phyloP scores from a whole-genome alignment of 1,140 invertebrate species.

The Ips typographus region DNA sequence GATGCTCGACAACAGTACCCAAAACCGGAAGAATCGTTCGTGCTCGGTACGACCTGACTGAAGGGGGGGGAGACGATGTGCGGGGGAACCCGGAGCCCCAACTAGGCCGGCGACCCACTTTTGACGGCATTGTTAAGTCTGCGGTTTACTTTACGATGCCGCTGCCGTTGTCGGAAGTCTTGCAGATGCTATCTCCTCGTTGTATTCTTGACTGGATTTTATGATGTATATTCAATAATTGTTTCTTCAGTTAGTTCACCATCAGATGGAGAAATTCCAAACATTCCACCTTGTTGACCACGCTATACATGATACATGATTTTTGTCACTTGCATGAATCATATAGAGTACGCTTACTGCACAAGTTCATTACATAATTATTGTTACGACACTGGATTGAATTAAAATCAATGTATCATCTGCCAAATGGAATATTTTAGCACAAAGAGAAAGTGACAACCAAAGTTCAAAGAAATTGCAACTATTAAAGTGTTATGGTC shows the following conservation, averaged over 20 bases:
- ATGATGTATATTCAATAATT: background rate
- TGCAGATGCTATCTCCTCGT: conserved; percentile 8
- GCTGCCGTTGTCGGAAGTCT: conserved; percentile 9
- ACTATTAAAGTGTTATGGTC: background rate
- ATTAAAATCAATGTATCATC: too few species aligned
- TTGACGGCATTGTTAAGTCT: conserved; percentile 28
- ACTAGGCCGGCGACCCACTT: conserved; percentile 46
- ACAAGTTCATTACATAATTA: too few species aligned
- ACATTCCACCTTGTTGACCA: too few species aligned
- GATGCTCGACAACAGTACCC: conserved; percentile 16
- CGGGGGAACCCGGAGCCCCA: conserved; percentile 36
- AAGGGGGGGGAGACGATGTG: background rate
- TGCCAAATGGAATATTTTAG: too few species aligned
- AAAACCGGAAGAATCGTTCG: conserved; percentile 29
- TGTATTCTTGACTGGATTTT: background rate
- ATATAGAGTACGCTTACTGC: too few species aligned
- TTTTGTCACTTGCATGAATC: too few species aligned
- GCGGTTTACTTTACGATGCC: conserved; percentile 11
- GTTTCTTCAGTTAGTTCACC: too few species aligned
- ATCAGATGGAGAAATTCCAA: too few species aligned
- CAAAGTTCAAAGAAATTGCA: conserved; percentile 31
- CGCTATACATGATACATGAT: too few species aligned
- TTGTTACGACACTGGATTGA: too few species aligned
- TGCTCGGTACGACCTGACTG: conserved; percentile 2
- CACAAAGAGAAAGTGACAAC: conserved; percentile 27